Evolutionary conservation across 2,113 vertebrate genomes (phyloP).

Genomic region (Brachypteracias leptosomus): DNA sequence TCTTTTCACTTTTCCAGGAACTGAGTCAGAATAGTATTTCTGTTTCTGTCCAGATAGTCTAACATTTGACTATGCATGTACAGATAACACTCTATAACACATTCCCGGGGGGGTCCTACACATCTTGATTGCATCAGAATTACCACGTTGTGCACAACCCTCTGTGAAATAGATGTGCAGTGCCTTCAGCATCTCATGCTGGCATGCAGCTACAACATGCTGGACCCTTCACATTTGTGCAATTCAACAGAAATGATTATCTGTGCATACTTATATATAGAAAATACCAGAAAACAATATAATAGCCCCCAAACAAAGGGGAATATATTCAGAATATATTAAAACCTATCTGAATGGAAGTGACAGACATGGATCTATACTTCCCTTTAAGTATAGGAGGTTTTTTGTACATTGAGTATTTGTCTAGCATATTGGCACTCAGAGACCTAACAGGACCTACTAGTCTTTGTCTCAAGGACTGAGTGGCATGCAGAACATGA

Average conservation of each 20-base stretch:
- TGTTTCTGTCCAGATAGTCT: background rate
- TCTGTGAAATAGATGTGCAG: background rate
- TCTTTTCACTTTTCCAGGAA: background rate
- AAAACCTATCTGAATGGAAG: background rate
- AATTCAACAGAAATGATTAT: background rate
- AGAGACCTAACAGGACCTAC: background rate
- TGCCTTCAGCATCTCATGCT: background rate
- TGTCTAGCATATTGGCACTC: background rate
- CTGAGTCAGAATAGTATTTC: background rate
- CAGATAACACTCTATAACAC: background rate
- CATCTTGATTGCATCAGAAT: background rate
- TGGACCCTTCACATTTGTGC: background rate
- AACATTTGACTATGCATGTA: rapidly evolving
- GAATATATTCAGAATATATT: background rate
- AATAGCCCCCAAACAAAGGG: background rate
- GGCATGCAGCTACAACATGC: background rate
- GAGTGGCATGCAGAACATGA: background rate
- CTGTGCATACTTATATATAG: background rate
- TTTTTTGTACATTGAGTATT: background rate
- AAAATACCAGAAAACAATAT: background rate
- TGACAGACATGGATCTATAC: background rate
- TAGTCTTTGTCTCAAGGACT: background rate
- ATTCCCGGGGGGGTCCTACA: background rate
- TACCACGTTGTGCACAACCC: background rate
- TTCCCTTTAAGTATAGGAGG: background rate